Conservation (phyloP, 2,113 vertebrate species). For the Bolborhynchus lineola region DNA sequence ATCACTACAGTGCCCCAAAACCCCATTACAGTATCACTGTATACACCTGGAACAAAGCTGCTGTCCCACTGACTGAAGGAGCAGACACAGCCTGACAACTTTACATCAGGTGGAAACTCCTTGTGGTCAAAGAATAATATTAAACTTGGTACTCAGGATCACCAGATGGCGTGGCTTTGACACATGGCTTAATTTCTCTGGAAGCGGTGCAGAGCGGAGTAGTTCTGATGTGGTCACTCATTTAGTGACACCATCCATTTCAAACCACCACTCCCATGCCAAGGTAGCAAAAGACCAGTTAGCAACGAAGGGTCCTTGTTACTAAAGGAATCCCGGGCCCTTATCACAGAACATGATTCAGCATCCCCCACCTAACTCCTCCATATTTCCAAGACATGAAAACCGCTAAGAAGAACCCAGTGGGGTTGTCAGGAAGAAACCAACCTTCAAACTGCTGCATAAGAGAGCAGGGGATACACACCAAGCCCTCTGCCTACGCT, state of each 20-base stretch:
- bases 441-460: background rate
- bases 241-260: background rate
- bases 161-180: background rate
- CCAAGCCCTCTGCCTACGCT: background rate
- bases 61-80: background rate
- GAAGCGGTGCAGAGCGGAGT: background rate
- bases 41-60: background rate
- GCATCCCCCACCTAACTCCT: background rate
- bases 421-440: background rate
- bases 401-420: background rate
- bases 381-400: background rate
- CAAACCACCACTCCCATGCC: background rate
- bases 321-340: background rate
- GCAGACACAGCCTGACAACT: background rate
- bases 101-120: constrained; percentile 28
- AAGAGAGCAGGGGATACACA: background rate
- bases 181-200: background rate
- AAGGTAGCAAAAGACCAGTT: background rate
- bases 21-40: background rate
- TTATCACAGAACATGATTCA: background rate
- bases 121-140: constrained; percentile 31
- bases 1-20: background rate
- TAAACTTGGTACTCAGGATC: constrained; percentile 8
- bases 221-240: constrained; percentile 10
- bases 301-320: background rate